Conservation (phyloP, 2,888 invertebrate genomes). For the Idaea dimidiata region DNA sequence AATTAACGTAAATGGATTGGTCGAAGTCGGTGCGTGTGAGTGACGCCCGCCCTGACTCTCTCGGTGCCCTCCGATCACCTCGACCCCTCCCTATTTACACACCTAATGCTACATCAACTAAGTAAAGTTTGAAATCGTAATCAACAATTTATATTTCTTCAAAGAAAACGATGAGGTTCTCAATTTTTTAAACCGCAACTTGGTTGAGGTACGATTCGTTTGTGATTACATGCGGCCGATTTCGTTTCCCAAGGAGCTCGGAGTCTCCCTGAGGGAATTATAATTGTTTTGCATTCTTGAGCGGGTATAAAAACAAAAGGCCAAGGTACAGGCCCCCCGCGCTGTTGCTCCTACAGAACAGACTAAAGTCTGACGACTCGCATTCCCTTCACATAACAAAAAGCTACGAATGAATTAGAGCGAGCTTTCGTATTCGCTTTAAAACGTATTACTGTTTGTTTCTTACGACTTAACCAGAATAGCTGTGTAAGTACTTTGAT, state of each 20-base stretch:
- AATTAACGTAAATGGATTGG: slow-evolving; percentile 81
- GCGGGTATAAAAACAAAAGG: slow-evolving; percentile 78
- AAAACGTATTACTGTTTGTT: slow-evolving; percentile 26
- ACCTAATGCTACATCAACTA: slow-evolving; percentile 28
- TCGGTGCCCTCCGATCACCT: slow-evolving; percentile 31
- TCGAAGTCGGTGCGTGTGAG: slow-evolving; percentile 64
- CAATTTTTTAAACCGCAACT: slow-evolving; percentile 62
- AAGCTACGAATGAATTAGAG: slow-evolving; percentile 70
- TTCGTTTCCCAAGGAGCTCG: slow-evolving; percentile 62
- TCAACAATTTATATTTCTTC: background rate
- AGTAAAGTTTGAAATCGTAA: slow-evolving; percentile 24
- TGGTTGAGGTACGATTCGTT: slow-evolving; percentile 60
- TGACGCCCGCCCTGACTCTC: slow-evolving; percentile 46
- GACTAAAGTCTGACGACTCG: slow-evolving; percentile 77
- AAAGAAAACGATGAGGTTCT: background rate
- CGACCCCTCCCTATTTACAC: slow-evolving; percentile 54
- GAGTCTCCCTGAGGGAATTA: slow-evolving; percentile 74
- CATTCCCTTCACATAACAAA: slow-evolving; percentile 71
- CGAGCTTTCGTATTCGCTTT: slow-evolving; percentile 47
- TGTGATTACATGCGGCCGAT: slow-evolving; percentile 57
- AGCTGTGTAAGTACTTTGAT: background rate
- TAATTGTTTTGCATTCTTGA: slow-evolving; percentile 81
- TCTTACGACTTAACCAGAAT: background rate
- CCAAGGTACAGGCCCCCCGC: slow-evolving; percentile 69
- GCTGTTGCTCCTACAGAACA: slow-evolving; percentile 60